Base-by-base conservation (phyloP, 2,113 vertebrate genomes). In the Micronisus gabar region DNA sequence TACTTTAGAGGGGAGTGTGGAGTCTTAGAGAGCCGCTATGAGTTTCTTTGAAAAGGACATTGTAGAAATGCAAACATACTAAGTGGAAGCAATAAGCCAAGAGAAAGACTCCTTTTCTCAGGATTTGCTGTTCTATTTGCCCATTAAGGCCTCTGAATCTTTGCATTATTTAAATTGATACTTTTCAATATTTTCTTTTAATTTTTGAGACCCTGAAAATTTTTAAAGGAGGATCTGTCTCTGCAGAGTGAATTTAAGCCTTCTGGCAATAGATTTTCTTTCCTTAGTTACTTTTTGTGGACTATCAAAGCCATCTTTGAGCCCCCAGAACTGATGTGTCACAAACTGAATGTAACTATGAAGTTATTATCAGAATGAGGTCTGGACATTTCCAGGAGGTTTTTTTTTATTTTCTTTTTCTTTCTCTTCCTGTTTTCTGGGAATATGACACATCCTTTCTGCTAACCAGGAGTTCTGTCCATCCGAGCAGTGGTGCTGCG, bases 151-250 rank as follows among this genome's bases (percentile, higher is more conserved):
- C 19, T 38, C 48, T 53, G 41, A 91, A 48, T 83, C 56, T 88
- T 81, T 84, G 17, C 40, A 61, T 89, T 74, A 78, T 93, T 92
- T 93, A 93, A 95, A 75, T 63, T 41, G 18, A 21, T 52, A 26
- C n/a, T 93, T 93, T 89, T 87, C 36, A 95, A 40, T 89, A 89
- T 95, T 96, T 93, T 88, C 68, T 92, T 92, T 71, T 74, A 7
- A 4, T 48, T 91, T 91, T 72, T 86, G 65, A 75, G 30, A 62
- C 16, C 21, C 26, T 81, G 84, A 85, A 72, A 67, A 67, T 61
- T 95, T 89, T 40, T 29, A 55, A 62, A 84, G 38, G 32, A 79
- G 20, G 7, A 36, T 61, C 56, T 91, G 25, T 85, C 47, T 79
- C 52, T 71, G n/a, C 68, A 52, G n/a, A 55, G 21, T 22, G 48